Evolutionary conservation across 2,888 invertebrate species (phyloP), one percentile per base, ranked within the genome.

Genomic region (Thereva nobilitata): DNA sequence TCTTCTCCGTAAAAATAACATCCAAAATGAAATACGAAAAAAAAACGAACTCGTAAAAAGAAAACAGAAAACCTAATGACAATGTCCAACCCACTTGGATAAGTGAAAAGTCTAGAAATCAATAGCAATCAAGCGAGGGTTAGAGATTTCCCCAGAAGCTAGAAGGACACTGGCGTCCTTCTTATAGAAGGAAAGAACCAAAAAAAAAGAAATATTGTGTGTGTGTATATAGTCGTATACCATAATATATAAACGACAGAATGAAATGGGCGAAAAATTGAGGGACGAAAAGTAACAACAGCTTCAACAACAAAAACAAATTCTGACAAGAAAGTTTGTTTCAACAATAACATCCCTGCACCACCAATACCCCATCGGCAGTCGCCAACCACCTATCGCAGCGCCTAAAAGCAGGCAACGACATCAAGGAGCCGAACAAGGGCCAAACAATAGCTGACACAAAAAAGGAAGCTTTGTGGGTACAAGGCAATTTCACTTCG

Each of bases 261-360:
- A 54, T 37, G 53, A 64, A 64, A 64, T 64, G 64, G 54, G 10
- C 54, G 64, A 64, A 64, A 64, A 64, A 64, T 64, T 54, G 12
- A 12, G 45, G 52, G 38, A 53, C 53, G 45, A 54, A 53, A 64
- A 54, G 38, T 38, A 54, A 64, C 53, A 64, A 64, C 44, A 53
- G 37, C 45, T 44, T 64, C 35, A 54, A 54, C 53, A 64, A 44
- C 53, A 54, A 64, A 53, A 66, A 68, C 63, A 68, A 68, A 68
- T 68, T 68, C 61, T 68, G 61, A 68, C 68, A 68, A 61, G 61
- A 68, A 68, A 68, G 68, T 68, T 68, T 68, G 66, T 61, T 68
- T 66, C 63, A 66, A 52, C 68, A 68, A 66, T 56, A 68, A 61
- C 65, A 49, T 66, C 68, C 42, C 44, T 35, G 41, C 50, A 50